These are phyloP conservation scores for Apotomis turbidana DNA, from an alignment of 2,888 invertebrate genomes.

Conservation along the genomic window DNA sequence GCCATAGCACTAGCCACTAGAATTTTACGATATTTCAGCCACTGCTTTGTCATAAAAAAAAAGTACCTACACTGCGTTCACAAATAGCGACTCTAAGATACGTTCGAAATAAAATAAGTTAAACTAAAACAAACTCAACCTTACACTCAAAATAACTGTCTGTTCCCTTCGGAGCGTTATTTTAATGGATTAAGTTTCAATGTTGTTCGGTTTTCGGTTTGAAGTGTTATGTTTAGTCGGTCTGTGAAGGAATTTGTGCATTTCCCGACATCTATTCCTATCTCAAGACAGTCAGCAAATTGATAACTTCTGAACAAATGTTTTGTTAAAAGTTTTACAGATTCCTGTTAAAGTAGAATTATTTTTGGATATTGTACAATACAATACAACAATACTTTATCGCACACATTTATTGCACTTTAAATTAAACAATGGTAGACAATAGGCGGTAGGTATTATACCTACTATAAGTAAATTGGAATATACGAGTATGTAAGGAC, in stretches of 20 bases:
- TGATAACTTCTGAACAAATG: constrained; percentile 29
- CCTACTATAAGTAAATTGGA: no score
- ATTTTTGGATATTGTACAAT: no score
- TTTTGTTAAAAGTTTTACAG: constrained; percentile 21
- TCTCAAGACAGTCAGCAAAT: constrained; percentile 31
- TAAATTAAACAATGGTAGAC: no score
- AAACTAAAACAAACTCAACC: constrained; percentile 2
- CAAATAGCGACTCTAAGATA: constrained; percentile 24
- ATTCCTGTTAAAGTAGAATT: background rate
- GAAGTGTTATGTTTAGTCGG: background rate
- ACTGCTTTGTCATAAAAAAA: constrained; percentile 12
- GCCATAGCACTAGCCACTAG: no score
- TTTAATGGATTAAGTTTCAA: background rate
- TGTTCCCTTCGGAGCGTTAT: background rate
- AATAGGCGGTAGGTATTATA: no score
- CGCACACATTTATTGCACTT: no score
- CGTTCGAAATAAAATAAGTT: constrained; percentile 36
- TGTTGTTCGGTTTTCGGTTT: background rate
- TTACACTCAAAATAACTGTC: background rate
- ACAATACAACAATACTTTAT: no score
- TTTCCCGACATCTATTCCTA: constrained; percentile 39
- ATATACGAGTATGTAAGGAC: no score
- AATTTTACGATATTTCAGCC: background rate
- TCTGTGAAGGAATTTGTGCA: constrained; percentile 37
- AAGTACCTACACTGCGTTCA: constrained; percentile 13